These are phyloP conservation scores for Rhinogobio ventralis DNA, from an alignment of 2,797 vertebrate species.

Conservation along the genomic window DNA sequence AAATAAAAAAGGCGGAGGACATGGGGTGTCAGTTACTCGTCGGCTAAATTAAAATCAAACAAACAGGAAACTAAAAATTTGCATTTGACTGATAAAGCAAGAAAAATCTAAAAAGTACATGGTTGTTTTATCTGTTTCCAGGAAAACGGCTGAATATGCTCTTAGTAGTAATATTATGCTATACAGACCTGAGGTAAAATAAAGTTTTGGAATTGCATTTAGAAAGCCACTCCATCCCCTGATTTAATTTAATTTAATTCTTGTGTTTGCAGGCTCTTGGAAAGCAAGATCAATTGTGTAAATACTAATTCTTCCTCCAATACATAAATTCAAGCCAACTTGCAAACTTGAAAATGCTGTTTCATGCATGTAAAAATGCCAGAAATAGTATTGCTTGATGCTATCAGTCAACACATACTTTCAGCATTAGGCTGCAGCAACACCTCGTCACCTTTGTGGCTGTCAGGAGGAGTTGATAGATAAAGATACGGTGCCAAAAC, in stretches of 20 bases:
- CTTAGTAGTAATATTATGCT: not conserved
- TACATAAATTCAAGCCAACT: conserved; percentile 33
- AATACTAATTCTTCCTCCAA: conserved; percentile 20
- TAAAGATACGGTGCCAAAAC: conserved; percentile 48
- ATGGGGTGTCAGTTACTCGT: conserved; percentile 43
- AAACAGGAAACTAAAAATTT: conserved; percentile 30
- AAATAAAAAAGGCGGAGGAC: conserved; percentile 44
- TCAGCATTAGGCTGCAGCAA: conserved; percentile 34
- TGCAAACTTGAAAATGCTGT: conserved; percentile 16
- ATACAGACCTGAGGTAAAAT: not conserved
- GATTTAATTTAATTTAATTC: conserved; percentile 47
- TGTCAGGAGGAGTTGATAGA: conserved; percentile 52
- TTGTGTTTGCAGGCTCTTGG: conserved; percentile 28
- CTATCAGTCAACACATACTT: conserved; percentile 50
- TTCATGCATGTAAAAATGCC: conserved; percentile 11
- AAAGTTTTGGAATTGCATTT: not conserved
- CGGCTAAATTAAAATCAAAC: conserved; percentile 40
- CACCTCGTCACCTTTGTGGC: conserved; percentile 48
- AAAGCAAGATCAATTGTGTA: conserved; percentile 40
- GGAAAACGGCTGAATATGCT: not conserved
- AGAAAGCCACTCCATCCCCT: conserved; percentile 20
- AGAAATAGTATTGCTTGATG: conserved; percentile 33
- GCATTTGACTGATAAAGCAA: conserved; percentile 10
- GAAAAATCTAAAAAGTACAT: not conserved
- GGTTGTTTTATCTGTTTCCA: not conserved